Evolutionary conservation across 2,113 vertebrate species (phyloP).

Genomic region (Semnornis frantzii): DNA sequence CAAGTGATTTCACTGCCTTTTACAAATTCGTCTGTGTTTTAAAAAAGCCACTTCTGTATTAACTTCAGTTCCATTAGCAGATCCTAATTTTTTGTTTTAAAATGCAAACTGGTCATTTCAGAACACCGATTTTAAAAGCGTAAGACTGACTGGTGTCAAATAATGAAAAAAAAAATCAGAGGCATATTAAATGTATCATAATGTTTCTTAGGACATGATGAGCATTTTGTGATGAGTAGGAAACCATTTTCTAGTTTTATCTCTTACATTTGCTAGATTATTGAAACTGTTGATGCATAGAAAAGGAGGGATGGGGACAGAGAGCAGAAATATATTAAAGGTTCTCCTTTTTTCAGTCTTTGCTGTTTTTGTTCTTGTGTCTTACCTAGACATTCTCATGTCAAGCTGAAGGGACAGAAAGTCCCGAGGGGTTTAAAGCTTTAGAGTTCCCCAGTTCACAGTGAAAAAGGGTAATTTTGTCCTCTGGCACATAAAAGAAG

Average conservation of each 20-base stretch:
- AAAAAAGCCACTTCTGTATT: not conserved
- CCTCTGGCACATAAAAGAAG: not conserved
- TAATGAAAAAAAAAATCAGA: not conserved
- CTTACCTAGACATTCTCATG: not conserved
- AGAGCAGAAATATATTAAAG: not conserved
- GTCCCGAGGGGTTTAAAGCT: not conserved
- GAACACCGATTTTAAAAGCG: not conserved
- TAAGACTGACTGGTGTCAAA: not conserved
- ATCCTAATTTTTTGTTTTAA: not conserved
- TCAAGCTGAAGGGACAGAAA: not conserved
- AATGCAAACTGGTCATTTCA: not conserved
- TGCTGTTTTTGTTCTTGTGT: not conserved
- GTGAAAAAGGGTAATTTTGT: not conserved
- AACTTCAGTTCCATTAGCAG: not conserved
- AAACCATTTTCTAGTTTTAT: not conserved
- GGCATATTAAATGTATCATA: not conserved
- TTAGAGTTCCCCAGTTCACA: not conserved
- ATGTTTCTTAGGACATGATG: not conserved
- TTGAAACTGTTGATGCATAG: not conserved
- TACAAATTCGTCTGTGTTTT: not conserved
- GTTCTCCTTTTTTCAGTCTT: not conserved
- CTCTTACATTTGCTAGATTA: not conserved
- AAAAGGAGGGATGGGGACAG: not conserved
- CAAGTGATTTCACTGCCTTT: not conserved
- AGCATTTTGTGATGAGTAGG: not conserved